Conservation (phyloP, 2,888 invertebrate species). For the Chloroclystis v-ata region DNA sequence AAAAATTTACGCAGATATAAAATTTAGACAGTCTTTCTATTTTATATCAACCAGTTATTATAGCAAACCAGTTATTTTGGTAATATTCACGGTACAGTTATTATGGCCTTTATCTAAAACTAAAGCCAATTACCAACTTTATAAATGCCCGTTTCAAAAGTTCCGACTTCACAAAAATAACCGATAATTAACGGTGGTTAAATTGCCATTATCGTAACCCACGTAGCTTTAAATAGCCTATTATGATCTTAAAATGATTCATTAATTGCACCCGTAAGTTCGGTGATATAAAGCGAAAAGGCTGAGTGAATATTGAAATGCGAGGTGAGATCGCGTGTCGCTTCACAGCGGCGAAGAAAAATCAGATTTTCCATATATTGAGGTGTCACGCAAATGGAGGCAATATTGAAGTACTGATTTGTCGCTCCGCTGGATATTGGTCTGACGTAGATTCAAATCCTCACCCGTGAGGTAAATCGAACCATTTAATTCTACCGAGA, state of each 20-base stretch:
- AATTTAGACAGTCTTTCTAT: too few relatives aligned
- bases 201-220: conserved; percentile 37
- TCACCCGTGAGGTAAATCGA: conserved; percentile 49
- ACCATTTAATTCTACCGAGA: conserved; percentile 48
- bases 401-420: conserved; percentile 77
- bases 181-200: conserved; percentile 25
- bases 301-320: conserved; percentile 41
- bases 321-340: conserved; percentile 27
- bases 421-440: conserved; percentile 72
- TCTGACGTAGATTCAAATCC: conserved; percentile 73
- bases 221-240: conserved; percentile 48
- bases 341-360: conserved; percentile 53
- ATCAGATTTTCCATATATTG: conserved; percentile 69
- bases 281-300: conserved; percentile 30
- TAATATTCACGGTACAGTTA: too few relatives aligned
- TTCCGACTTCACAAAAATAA: conserved; percentile 4
- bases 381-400: conserved; percentile 72
- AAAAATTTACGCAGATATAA: too few relatives aligned
- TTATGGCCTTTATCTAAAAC: too few relatives aligned
- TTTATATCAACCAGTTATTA: too few relatives aligned
- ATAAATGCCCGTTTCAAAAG: not conserved
- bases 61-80: too few relatives aligned
- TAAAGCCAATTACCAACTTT: not conserved
- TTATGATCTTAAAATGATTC: conserved; percentile 48
- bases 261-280: conserved; percentile 44